Conservation (phyloP, 2,888 invertebrate species). For the Neoaliturus tenellus region DNA sequence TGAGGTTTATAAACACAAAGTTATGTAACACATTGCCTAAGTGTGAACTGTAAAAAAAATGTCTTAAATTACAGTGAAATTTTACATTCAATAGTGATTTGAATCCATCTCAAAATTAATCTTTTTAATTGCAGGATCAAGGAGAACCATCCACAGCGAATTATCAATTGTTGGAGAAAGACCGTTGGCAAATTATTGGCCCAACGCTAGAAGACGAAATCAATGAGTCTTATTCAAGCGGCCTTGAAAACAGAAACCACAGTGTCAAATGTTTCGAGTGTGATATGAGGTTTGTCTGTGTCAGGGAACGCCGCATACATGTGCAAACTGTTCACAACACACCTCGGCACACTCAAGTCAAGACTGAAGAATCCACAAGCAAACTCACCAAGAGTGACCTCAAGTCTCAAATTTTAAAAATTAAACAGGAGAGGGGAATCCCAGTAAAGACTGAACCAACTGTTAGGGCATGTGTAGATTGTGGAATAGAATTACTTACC, state of each 20-base stretch:
- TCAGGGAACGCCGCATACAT: conserved; percentile 80
- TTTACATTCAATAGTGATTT: no score
- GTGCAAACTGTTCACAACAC: conserved; percentile 61
- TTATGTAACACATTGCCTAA: no score
- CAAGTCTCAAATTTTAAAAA: conserved; percentile 21
- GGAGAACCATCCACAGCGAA: conserved; percentile 23
- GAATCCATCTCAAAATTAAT: no score
- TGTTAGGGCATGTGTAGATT: conserved; percentile 60
- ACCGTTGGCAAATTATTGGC: conserved; percentile 27
- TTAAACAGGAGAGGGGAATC: conserved; percentile 45
- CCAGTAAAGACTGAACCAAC: conserved; percentile 38
- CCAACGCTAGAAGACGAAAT: conserved; percentile 2
- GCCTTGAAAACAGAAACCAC: conserved; percentile 3
- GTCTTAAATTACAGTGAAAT: no score
- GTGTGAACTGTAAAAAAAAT: no score
- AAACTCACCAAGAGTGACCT: neutral
- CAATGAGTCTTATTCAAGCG: neutral
- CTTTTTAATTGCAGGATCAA: conserved; percentile 12
- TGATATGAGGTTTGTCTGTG: conserved; percentile 76
- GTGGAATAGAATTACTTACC: conserved; percentile 61
- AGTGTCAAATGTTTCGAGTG: conserved; percentile 76
- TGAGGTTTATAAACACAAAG: no score
- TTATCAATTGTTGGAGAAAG: conserved; percentile 22
- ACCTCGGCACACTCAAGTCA: conserved; percentile 21
- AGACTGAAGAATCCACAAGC: conserved; percentile 12